phyloP scores from a whole-genome alignment of 2,113 vertebrate species.

The Sclerurus mexicanus region DNA sequence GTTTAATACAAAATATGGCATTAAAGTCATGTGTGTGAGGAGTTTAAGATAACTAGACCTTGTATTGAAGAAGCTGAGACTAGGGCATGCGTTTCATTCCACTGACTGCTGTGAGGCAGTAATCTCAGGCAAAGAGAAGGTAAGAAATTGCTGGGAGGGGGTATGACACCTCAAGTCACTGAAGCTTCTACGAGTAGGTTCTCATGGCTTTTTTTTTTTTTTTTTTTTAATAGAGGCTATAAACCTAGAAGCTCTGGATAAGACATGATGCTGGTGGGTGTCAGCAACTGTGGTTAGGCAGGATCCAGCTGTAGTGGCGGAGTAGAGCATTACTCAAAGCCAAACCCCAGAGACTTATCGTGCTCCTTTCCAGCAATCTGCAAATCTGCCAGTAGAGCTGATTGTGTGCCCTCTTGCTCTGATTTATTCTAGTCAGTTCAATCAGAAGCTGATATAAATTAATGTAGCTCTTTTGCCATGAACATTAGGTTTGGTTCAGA shows the following conservation, averaged over 20 bases:
- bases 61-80: neutral
- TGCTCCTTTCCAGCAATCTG: conserved; percentile 10
- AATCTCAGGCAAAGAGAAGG: neutral
- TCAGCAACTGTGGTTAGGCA: neutral
- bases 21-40: neutral
- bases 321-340: conserved; percentile 31
- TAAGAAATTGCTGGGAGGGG: neutral
- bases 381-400: conserved; percentile 54
- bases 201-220: neutral
- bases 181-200: neutral
- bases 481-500: conserved; percentile 42
- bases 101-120: neutral
- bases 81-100: neutral
- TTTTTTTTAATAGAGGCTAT: neutral
- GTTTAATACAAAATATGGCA: neutral
- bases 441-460: conserved; percentile 57
- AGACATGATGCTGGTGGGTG: neutral
- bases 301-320: neutral
- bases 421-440: conserved; percentile 53
- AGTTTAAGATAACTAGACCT: neutral
- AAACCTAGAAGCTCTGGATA: neutral
- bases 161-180: neutral
- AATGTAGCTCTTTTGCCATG: neutral
- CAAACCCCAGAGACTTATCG: neutral
- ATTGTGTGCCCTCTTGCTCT: neutral